Conservation (phyloP, 1,140 invertebrate species). For the Lasaia peninsularis region DNA sequence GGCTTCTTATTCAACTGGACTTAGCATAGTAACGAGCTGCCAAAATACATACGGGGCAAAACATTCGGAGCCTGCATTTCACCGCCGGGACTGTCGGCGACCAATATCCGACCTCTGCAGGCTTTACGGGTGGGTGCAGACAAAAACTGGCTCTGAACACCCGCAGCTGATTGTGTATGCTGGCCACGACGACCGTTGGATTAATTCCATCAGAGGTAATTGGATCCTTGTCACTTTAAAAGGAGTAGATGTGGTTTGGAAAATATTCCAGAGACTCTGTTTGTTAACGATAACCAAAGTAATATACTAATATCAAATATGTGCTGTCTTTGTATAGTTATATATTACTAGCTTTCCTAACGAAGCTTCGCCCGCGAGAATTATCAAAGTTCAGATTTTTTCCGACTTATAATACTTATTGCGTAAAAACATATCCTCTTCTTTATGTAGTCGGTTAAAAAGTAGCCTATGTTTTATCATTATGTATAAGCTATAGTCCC, state of each 20-base stretch:
- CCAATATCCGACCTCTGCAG: slow-evolving; percentile 38
- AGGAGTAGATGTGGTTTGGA: slow-evolving; percentile 25
- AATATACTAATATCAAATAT: too few relatives aligned
- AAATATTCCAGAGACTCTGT: not conserved
- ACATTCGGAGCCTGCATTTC: slow-evolving; percentile 40
- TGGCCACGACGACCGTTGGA: slow-evolving; percentile 41
- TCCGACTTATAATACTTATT: too few relatives aligned
- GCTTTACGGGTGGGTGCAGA: slow-evolving; percentile 52
- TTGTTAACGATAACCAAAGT: too few relatives aligned
- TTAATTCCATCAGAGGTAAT: slow-evolving; percentile 65
- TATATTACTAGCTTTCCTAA: too few relatives aligned
- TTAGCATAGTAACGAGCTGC: slow-evolving; percentile 18
- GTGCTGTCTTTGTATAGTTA: too few relatives aligned
- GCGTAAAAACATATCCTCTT: too few relatives aligned
- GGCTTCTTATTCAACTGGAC: too few relatives aligned
- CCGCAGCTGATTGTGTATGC: slow-evolving; percentile 34
- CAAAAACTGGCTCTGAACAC: slow-evolving; percentile 40
- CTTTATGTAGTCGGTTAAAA: too few relatives aligned
- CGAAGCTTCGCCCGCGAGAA: too few relatives aligned
- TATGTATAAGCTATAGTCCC: too few relatives aligned
- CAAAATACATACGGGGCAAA: slow-evolving; percentile 52
- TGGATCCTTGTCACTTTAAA: slow-evolving; percentile 57
- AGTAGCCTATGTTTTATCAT: too few relatives aligned
- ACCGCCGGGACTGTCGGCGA: slow-evolving; percentile 36
- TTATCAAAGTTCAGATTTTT: too few relatives aligned